Evolutionary conservation across 2,113 vertebrate species (phyloP).

Genomic region (Chinchilla lanigera): DNA sequence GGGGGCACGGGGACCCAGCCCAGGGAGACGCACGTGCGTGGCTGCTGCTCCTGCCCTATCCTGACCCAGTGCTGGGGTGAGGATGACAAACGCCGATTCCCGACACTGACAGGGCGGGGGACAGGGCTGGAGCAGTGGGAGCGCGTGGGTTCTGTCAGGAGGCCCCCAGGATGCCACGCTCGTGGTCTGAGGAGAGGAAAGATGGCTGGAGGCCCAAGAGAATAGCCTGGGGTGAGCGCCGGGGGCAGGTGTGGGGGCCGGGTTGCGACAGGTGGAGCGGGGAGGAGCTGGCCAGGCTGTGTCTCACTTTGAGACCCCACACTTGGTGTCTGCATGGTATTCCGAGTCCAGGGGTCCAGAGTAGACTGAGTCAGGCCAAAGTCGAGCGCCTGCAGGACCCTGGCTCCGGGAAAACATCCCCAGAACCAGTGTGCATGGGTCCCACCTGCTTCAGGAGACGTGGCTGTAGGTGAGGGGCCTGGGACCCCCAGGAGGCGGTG

Average conservation of each 20-base stretch:
- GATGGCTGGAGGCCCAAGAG: neutral
- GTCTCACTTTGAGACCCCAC: neutral
- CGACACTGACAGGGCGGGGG: too few relatives aligned
- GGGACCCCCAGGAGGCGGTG: neutral
- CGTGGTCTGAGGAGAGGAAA: constrained; percentile 44
- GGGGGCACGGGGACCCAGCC: too few relatives aligned
- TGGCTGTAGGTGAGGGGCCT: neutral
- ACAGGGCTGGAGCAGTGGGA: too few relatives aligned
- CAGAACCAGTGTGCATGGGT: too few relatives aligned
- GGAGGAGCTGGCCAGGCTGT: neutral
- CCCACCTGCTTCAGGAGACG: neutral
- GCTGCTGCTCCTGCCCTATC: too few relatives aligned
- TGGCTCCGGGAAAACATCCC: neutral
- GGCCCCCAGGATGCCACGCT: constrained; percentile 23
- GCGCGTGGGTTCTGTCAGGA: neutral
- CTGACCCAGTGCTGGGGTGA: too few relatives aligned
- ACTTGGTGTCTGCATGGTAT: neutral
- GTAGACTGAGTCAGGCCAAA: neutral
- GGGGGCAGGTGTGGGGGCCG: neutral
- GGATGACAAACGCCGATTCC: too few relatives aligned
- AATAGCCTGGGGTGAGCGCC: neutral
- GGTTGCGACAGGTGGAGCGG: neutral
- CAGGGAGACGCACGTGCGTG: too few relatives aligned
- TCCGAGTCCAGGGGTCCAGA: neutral
- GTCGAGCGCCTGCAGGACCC: neutral